Base-by-base conservation (phyloP, 1,140 invertebrate species). In the Drosophila athabasca region DNA sequence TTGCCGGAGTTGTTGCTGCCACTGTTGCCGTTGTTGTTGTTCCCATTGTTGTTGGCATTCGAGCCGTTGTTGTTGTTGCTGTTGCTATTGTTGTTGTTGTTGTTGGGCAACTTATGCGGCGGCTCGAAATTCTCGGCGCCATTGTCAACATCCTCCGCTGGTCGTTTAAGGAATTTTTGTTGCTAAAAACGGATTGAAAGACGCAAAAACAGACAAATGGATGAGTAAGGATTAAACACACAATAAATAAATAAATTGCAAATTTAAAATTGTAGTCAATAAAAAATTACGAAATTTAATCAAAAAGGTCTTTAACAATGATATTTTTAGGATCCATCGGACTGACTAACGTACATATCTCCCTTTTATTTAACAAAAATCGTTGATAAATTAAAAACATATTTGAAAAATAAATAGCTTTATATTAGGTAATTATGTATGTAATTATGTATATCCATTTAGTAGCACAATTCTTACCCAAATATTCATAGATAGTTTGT, bases 121-220 rank as follows among this genome's bases (percentile, higher is more conserved):
- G 95, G 95, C 81, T 96, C 96, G 76, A 91, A 93, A 60, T 92
- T 93, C 60, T 95, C 94, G 44, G 91, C 91, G 65, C 93, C 93
- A 52, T 93, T 92, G 88, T 95, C 95, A 91, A 95, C 93, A 81
- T 96, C 96, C 85, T 97, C 96, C 69, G 94, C 93, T 66, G 94
- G 92, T 91, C 96, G 92, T 94, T 96, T 94, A 91, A 96, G 92
- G 92, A 96, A 95, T 93, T 96, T 96, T 93, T 96, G 95, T 93
- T 96, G 95, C 95, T 96, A 94, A 53, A 95, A 95, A 44, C 11
- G 35, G 3, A 39, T 13, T 4, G 3, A 39, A 39, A 13, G 52
- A 46, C 26, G n/a, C 7, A 53, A 6, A 60, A 45, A 11, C 17
- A 19, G 17, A 19, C 17, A 48, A 50, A 31, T 44, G 5, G 6